Evolutionary conservation across 1,140 invertebrate species (phyloP).

Genomic region (Calliphora vicina): DNA sequence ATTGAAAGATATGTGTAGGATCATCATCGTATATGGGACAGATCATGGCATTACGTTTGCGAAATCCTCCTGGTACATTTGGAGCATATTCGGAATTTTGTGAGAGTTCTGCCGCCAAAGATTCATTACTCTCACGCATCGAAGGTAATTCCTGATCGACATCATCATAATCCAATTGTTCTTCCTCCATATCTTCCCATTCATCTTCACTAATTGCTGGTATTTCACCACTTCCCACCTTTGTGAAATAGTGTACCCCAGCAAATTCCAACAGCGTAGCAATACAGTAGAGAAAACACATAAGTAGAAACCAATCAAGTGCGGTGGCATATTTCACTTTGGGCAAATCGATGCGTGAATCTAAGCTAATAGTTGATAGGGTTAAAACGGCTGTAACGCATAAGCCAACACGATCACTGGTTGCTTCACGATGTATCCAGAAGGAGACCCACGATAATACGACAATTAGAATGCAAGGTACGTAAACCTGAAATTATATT

Average conservation of each 20-base stretch:
- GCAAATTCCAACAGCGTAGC: conserved; percentile 92
- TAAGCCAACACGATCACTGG: conserved; percentile 73
- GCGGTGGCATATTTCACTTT: conserved; percentile 93
- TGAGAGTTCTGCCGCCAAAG: conserved; percentile 43
- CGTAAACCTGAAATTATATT: conserved; percentile 74
- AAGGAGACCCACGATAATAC: conserved; percentile 96
- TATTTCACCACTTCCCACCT: conserved; percentile 85
- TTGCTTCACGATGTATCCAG: conserved; percentile 95
- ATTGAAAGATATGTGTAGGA: conserved; percentile 59
- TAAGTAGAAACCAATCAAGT: conserved; percentile 90
- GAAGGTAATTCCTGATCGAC: conserved; percentile 26
- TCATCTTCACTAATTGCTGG: conserved; percentile 77
- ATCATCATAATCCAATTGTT: conserved; percentile 46
- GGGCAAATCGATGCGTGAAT: conserved; percentile 88
- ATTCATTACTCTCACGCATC: conserved; percentile 36
- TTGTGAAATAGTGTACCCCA: conserved; percentile 94
- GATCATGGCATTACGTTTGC: conserved; percentile 67
- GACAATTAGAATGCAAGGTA: conserved; percentile 93
- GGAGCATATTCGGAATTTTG: conserved; percentile 43
- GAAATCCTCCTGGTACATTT: conserved; percentile 44
- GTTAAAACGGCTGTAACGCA: conserved; percentile 93
- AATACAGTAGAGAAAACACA: conserved; percentile 94
- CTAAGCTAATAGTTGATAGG: conserved; percentile 88
- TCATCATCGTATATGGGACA: conserved; percentile 72
- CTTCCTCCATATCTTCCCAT: conserved; percentile 70